Evolutionary conservation across 2,113 vertebrate species (phyloP).

Genomic region (Chloebia gouldiae): DNA sequence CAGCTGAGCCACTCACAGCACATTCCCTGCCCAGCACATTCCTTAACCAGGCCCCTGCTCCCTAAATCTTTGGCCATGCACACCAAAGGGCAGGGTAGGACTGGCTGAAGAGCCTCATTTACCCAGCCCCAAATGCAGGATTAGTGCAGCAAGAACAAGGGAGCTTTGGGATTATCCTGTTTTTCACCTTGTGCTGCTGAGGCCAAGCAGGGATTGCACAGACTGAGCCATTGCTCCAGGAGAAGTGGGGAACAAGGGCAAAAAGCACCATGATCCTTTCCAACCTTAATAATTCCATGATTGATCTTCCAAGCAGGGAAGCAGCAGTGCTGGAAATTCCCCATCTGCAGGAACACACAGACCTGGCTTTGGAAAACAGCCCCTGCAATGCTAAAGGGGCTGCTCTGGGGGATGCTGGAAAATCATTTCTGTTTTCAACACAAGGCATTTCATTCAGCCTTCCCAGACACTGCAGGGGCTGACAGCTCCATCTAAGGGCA

Average conservation of each 20-base stretch:
- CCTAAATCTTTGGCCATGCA: background rate
- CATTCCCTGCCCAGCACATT: background rate
- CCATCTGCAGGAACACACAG: rapidly evolving
- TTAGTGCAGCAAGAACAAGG: background rate
- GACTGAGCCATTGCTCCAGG: background rate
- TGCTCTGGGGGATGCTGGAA: background rate
- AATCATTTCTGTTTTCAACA: background rate
- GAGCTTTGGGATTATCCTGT: background rate
- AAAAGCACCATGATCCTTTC: background rate
- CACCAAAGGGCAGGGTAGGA: background rate
- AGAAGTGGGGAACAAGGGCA: background rate
- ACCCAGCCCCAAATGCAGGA: background rate
- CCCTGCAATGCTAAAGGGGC: background rate
- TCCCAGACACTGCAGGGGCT: background rate
- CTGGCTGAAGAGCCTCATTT: background rate
- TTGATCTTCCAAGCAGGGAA: background rate
- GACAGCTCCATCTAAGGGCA: slow-evolving; percentile 50
- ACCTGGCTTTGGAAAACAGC: background rate
- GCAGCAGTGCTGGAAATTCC: background rate
- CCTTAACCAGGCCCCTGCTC: background rate
- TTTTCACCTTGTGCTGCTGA: background rate
- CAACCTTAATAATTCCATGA: background rate
- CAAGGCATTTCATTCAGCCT: background rate
- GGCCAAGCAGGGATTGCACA: background rate
- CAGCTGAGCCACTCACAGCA: background rate